Base-by-base conservation (phyloP, 2,888 invertebrate species). In the Stratiomys singularior region DNA sequence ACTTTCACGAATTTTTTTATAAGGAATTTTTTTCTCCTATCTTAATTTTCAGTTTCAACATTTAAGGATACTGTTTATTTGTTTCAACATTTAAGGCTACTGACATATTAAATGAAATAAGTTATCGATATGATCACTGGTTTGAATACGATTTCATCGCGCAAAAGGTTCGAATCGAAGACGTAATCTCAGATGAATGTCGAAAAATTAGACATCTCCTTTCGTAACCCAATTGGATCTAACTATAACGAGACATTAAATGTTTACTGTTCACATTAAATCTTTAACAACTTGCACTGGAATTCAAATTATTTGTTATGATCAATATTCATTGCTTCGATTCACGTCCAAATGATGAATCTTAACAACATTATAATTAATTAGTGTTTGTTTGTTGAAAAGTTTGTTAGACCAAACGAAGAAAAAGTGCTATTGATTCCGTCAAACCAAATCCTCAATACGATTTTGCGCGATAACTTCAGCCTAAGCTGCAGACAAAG, bases 321-420 rank as follows among this genome's bases (percentile, higher is more conserved):
- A 64, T 64, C 23, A 15, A 64, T 64, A 47, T 69, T 69, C 69
- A 69, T 21, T 25, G 69, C 23, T 23, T 69, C 25, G 9, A 46
- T 69, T 18, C 47, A 69, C 15, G n/a, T 21, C n/a, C 46, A 69
- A 47, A 47, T 7, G 30, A 69, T 23, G 46, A 15, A 27, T 47
- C 69, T 37, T 58, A 74, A 74, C 74, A 74, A 37, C 60, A 52
- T 56, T 58, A 56, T 72, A 72, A 72, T 72, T 72, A 72, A 72
- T 72, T 72, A 30, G 28, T 9, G 56, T 18, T 72, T 60, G 74
- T 58, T 58, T 58, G 52, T 58, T 44, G 37, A 27, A 58, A 58
- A 74, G 47, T 25, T 74, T 74, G 74, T 15, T 64, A 27, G 28
- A 13, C 28, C 64, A 28, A 11, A 64, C 27, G 25, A 28, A 52